Evolutionary conservation across 1,140 invertebrate genomes (phyloP), one percentile per base, ranked within the genome.

Genomic region (Caenorhabditis briggsae): DNA sequence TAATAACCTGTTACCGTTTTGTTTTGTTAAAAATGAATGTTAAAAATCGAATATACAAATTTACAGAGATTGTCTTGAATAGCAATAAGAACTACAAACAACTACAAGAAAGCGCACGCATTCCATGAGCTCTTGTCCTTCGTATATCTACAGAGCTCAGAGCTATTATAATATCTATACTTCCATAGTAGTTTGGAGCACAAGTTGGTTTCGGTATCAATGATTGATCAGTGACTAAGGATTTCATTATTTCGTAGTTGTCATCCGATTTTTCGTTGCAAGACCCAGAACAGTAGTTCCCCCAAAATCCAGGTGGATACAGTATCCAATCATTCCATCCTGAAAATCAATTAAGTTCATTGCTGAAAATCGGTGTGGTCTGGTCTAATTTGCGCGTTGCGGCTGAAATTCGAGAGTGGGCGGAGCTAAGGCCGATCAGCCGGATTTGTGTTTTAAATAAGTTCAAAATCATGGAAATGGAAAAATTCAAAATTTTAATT

Each of bases 111-210:
- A 78, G 46, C 0, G 70, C 70, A 2, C 70, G 70, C 46, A 78
- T 18, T 12, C 70, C 70, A 23, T 78, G 70, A 12, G 53, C 46
- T 48, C 70, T n/a, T 11, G 43, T 78, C 50, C 50, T 78, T n/a
- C 70, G 46, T 9, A 78, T 78, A 25, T 78, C 70, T 50, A 11
- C 46, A 23, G 43, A 11, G 23, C n/a, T 78, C 0, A 78, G 46
- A 2, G 70, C 70, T 0, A 78, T 46, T 12, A 78, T 43, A 46
- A 78, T 78, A 78, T 78, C 70, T 5, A 78, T 14, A 78, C 70
- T 78, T 48, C 70, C 70, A 78, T n/a, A 78, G n/a, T 78, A 50
- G 18, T 78, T 78, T 11, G 70, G 70, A 50, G 70, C 70, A 78
- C 70, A 78, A 18, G 3, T 50, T 14, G 70, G 46, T 23, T 78